Base-by-base conservation (phyloP, 2,113 vertebrate species). In the Pongo abelii region DNA sequence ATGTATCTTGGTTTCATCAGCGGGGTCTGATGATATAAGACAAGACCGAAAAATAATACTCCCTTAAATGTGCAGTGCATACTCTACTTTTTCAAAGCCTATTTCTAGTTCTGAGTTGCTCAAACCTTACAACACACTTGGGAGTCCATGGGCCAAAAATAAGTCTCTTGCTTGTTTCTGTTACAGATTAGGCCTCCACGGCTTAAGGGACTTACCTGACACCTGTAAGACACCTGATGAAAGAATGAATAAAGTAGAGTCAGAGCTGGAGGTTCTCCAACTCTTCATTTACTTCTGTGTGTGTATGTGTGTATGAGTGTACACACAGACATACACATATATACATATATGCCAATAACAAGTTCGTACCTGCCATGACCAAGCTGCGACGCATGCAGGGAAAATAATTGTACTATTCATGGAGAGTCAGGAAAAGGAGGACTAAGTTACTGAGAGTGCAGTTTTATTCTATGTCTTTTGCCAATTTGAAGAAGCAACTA, bases 401-500 rank as follows among this genome's bases (percentile, higher is more conserved):
- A 40, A 96, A 97, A 97, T 97, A 32, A 96, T 93, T 98, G 97
- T 79, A 38, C 18, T 38, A 5, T 67, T 96, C 22, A 72, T 38
- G 22, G 35, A 89, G n/a, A 97, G 1, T 83, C 48, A 13, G 48
- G 64, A 10, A 84, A 92, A 74, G 46, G 78, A 96, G 75, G 14
- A 74, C 90, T 89, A 35, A 96, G 87, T 94, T 98, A 98, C 91
- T 98, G 84, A 98, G 77, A 16, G 78, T 97, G 91, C 87, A 97
- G 85, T 98, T 98, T 98, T 12, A 11, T 75, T 98, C 55, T 74
- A 89, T 94, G 95, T 94, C 92, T 98, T 96, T 97, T 98, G 95
- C 97, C 98, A 98, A 96, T 98, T 97, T 98, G 98, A 98, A 99
- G 95, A 98, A 98, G 96, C 89, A 96, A 96, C 98, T 98, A 99